Base-by-base conservation (phyloP, 2,113 vertebrate species). In the Ammospiza nelsoni region DNA sequence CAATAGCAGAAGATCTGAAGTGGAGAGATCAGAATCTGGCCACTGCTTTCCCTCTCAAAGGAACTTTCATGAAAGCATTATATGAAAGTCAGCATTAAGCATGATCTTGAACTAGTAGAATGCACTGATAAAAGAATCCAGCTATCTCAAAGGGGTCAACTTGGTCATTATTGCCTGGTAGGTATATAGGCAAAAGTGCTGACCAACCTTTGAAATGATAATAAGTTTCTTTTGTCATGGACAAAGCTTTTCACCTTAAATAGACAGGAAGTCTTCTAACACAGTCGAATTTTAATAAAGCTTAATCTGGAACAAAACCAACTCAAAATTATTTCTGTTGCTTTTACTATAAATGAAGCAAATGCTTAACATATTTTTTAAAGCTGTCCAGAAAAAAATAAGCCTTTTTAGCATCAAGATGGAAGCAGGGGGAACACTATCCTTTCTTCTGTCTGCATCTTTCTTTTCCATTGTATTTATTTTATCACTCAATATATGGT, bases 21-120 rank as follows among this genome's bases (percentile, higher is more conserved):
- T 77, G 24, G n/a, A 91, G 49, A 93, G 84, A 94, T 88, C 90
- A 90, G 88, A 96, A 95, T 96, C 94, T 92, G 90, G 31, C 86
- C 85, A 61, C 65, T 81, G 48, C 76, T 93, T 94, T 95, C 73
- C 87, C 67, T 95, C 85, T 94, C 92, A 96, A 95, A 96, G 76
- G 85, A 83, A 72, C 61, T 87, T 95, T 65, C 79, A 90, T 92
- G 92, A 96, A 83, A 94, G 85, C 55, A n/a, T 66, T 93, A 24
- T 90, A 88, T 90, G 62, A 92, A 96, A 94, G 88, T 81, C 7
- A 0, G n/a, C 86, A 78, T 44, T 90, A 65, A 72, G 61, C 54
- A 49, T 90, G 88, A 90, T 81, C 83, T 94, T 74, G 74, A 72
- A 71, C 81, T 66, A 39, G 61, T 44, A 86, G 73, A 96, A 75